Evolutionary conservation across 92 coral and sea anemone species (phyloP).

Genomic region (Parazoanthus swiftii): DNA sequence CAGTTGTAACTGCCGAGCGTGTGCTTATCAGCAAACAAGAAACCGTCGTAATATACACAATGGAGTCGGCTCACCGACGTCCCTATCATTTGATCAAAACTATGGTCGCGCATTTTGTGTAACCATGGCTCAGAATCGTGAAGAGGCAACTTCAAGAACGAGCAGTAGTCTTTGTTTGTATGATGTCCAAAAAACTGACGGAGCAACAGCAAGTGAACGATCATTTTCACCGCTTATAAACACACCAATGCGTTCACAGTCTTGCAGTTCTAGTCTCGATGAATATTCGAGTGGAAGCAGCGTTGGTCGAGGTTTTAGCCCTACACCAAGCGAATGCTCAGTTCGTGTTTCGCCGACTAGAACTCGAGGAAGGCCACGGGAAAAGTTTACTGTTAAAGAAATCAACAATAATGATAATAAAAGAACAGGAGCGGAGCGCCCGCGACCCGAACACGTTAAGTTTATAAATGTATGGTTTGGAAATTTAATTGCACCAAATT

Average conservation of each 20-base stretch:
- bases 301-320: conserved; percentile 2
- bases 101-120: conserved; percentile 39
- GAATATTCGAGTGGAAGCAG: conserved; percentile 35
- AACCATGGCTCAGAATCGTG: conserved; percentile 21
- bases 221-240: conserved; percentile 30
- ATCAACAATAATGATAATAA: background rate
- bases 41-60: background rate
- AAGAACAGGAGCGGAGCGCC: conserved; percentile 18
- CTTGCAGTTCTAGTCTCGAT: conserved; percentile 29
- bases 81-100: conserved; percentile 14
- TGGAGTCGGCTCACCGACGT: background rate
- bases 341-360: conserved; percentile 5
- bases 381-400: background rate
- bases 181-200: conserved; percentile 21
- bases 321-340: background rate
- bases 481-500: conserved; percentile 32
- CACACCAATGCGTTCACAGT: conserved; percentile 4
- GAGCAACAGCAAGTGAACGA: conserved; percentile 18
- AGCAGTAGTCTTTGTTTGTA: conserved; percentile 32
- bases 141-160: background rate
- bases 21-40: conserved; percentile 10
- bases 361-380: background rate
- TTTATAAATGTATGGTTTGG: conserved; percentile 41
- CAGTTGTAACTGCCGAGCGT: conserved; percentile 21
- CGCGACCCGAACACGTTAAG: conserved; percentile 31